Evolutionary conservation across 2,888 invertebrate genomes (phyloP).

Genomic region (Drosophila mayaguana): DNA sequence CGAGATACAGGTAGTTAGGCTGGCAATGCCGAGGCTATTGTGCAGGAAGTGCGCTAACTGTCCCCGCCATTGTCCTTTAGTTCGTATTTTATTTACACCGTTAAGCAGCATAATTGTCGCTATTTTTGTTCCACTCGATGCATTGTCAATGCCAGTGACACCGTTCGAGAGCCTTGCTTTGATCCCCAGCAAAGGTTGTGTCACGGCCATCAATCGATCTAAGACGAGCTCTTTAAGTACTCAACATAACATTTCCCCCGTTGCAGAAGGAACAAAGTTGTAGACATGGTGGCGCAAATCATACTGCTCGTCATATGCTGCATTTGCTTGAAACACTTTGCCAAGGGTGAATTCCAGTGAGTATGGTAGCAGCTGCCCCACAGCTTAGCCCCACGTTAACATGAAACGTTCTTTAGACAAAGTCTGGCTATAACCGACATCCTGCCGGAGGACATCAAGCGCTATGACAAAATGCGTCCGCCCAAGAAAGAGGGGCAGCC

Average conservation of each 20-base stretch:
- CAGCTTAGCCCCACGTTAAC: not conserved
- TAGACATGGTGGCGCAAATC: conserved; percentile 83
- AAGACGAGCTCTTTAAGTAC: conserved; percentile 12
- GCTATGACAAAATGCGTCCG: conserved; percentile 97
- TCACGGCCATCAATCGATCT: conserved; percentile 48
- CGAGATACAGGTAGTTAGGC: conserved; percentile 14
- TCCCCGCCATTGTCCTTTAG: conserved; percentile 48
- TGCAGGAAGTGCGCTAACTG: conserved; percentile 63
- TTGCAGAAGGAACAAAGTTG: conserved; percentile 28
- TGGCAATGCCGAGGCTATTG: conserved; percentile 76
- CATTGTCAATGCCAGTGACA: conserved; percentile 78
- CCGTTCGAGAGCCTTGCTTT: conserved; percentile 64
- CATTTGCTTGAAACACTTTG: conserved; percentile 82
- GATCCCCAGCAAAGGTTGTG: conserved; percentile 67
- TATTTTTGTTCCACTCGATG: conserved; percentile 75
- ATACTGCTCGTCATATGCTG: conserved; percentile 82
- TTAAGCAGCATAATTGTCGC: conserved; percentile 76
- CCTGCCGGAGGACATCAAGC: conserved; percentile 93
- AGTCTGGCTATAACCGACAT: conserved; percentile 93
- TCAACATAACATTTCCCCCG: conserved; percentile 26
- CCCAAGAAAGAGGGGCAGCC: conserved; percentile 95
- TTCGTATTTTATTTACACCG: conserved; percentile 69
- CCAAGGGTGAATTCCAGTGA: conserved; percentile 84
- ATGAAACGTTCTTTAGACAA: conserved; percentile 67
- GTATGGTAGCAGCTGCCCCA: conserved; percentile 39